phyloP scores from a whole-genome alignment of 1,140 invertebrate genomes.

The Pristionchus pacificus region DNA sequence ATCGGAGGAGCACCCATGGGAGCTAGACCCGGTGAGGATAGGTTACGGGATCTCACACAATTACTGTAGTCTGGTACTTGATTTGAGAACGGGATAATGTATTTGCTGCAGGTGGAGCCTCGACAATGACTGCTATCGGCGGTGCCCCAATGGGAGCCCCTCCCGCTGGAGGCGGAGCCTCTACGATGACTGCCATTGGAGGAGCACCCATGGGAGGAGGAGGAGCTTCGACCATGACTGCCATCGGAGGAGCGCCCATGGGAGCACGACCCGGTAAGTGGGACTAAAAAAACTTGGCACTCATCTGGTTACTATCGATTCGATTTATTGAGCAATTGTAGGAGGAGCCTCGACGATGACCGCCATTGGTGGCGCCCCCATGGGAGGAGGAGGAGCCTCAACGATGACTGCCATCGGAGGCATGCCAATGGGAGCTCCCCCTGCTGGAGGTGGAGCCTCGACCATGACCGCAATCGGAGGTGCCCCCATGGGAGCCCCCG shows the following conservation, averaged over 20 bases:
- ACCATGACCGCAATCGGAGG: slow-evolving; percentile 22
- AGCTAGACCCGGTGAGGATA: too few relatives aligned
- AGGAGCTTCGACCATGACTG: slow-evolving; percentile 17
- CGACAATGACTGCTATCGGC: slow-evolving; percentile 11
- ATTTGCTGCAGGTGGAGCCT: slow-evolving; percentile 11
- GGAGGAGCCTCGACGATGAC: slow-evolving; percentile 19
- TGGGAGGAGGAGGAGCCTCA: slow-evolving; percentile 8
- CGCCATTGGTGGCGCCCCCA: slow-evolving; percentile 15
- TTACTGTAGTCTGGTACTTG: too few relatives aligned
- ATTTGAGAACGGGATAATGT: too few relatives aligned
- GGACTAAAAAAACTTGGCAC: neutral
- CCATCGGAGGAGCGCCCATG: neutral
- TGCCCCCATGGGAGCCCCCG: slow-evolving; percentile 4
- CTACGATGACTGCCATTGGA: slow-evolving; percentile 1
- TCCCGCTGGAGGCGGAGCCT: neutral
- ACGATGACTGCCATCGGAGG: slow-evolving; percentile 24
- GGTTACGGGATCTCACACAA: too few relatives aligned
- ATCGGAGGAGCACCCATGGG: slow-evolving; percentile 14
- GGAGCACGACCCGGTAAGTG: too few relatives aligned
- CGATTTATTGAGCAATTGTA: too few relatives aligned
- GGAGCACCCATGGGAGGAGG: slow-evolving; percentile 8
- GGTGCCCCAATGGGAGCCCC: neutral
- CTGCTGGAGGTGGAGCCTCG: slow-evolving; percentile 5
- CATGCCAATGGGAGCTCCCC: slow-evolving; percentile 4
- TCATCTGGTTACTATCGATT: neutral